These are phyloP conservation scores for Hyles vespertilio DNA, from an alignment of 1,140 invertebrate genomes.

Conservation along the genomic window DNA sequence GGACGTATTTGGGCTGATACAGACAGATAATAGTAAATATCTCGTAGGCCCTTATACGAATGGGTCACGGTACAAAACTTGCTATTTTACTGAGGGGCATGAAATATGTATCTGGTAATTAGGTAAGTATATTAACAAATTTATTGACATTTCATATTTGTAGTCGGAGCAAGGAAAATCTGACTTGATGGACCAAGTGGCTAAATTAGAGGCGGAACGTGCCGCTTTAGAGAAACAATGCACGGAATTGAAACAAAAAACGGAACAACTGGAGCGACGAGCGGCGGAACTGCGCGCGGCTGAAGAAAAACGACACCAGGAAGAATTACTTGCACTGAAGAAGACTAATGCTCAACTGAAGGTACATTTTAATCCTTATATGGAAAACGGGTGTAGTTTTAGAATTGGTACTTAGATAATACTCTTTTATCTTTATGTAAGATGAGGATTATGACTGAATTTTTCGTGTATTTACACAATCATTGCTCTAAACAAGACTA, in stretches of 20 bases:
- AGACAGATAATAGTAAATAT: too few species aligned
- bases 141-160: not conserved
- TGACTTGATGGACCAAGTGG: constrained; percentile 77
- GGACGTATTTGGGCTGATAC: too few species aligned
- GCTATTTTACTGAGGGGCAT: not conserved
- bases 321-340: constrained; percentile 94
- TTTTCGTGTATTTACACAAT: too few species aligned
- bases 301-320: constrained; percentile 93
- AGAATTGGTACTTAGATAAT: too few species aligned
- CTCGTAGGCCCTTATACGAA: too few species aligned
- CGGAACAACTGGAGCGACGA: constrained; percentile 89
- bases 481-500: too few species aligned
- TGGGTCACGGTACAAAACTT: too few species aligned
- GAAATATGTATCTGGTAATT: too few species aligned
- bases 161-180: constrained; percentile 80
- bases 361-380: constrained; percentile 23
- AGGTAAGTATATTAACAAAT: not conserved
- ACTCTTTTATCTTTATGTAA: too few species aligned
- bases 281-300: constrained; percentile 89
- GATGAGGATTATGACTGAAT: too few species aligned
- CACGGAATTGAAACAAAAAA: constrained; percentile 87
- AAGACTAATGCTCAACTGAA: constrained; percentile 96
- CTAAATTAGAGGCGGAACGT: constrained; percentile 82
- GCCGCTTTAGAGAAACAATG: constrained; percentile 86
- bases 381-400: too few species aligned